Base-by-base conservation (phyloP, 2,888 invertebrate species). In the Tanytarsus gracilentus region DNA sequence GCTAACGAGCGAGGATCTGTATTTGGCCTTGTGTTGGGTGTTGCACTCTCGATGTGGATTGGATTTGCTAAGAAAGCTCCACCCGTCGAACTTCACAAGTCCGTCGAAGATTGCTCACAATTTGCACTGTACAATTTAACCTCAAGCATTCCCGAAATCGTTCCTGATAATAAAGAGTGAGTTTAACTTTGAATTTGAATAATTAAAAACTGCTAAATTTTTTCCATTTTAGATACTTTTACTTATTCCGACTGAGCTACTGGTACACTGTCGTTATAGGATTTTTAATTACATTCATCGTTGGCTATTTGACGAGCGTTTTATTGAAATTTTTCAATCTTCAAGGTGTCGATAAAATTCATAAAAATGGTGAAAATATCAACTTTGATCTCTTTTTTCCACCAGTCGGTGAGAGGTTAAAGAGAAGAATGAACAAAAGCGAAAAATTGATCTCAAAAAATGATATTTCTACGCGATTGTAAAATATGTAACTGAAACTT, bases 1-100 rank as follows among this genome's bases (percentile, higher is more conserved):
- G 83, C 85, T 4, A 88, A 86, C 69, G 81, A 90, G 72, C 71
- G 84, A 83, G 92, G 92, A 25, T 85, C 83, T 0, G 74, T 86
- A 7, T 67, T 76, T 11, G 90, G 85, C 0, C 71, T 88, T 2
- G 51, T 83, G 0, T 67, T 74, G 5, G 85, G 88, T 0, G 75
- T 93, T 62, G 72, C 77, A 0, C 68, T 88, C 59, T 82, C 85
- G 1, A 75, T 91, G 48, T 90, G 88, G 88, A 84, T 92, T 65
- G 91, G 88, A 55, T 88, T 94, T 69, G 92, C 91, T 0, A 81
- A 55, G 1, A 39, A 40, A 16, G 39, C 55, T n/a, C 39, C 5
- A 16, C 16, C 40, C 1, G n/a, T 21, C 4, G 82, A 48, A 18
- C 68, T 88, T 39, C 79, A 82, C 1, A 75, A 83, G 33, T 77